Evolutionary conservation across 2,888 invertebrate species (phyloP).

Genomic region (Dryobotodes eremita): DNA sequence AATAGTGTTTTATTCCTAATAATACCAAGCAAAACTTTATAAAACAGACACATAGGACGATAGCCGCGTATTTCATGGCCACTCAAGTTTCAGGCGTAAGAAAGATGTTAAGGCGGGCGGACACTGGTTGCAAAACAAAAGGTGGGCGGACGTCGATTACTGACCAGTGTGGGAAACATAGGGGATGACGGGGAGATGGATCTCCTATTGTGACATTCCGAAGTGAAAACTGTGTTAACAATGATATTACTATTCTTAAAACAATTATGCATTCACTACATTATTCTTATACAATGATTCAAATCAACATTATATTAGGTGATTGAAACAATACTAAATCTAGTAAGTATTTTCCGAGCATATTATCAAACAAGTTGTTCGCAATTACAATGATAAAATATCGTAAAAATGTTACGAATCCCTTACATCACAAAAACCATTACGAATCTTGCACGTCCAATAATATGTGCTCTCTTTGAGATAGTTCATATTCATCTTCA

Average conservation of each 20-base stretch:
- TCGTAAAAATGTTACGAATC: too few relatives aligned
- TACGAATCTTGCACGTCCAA: background rate
- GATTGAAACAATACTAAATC: too few relatives aligned
- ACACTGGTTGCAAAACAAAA: conserved; percentile 53
- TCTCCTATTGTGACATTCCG: background rate
- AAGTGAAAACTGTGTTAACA: background rate
- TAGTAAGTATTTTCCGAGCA: too few relatives aligned
- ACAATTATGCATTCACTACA: too few relatives aligned
- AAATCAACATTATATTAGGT: too few relatives aligned
- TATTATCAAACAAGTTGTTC: too few relatives aligned
- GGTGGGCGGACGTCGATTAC: conserved; percentile 54
- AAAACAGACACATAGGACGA: background rate
- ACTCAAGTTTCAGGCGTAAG: conserved; percentile 28
- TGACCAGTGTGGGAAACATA: conserved; percentile 20
- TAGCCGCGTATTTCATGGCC: conserved; percentile 49
- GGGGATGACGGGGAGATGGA: conserved; percentile 17
- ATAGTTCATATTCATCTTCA: background rate
- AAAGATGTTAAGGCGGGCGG: conserved; percentile 56
- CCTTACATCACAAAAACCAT: background rate
- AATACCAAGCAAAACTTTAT: background rate
- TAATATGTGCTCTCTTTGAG: background rate
- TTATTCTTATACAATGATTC: too few relatives aligned
- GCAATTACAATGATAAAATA: too few relatives aligned
- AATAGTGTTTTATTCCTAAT: background rate
- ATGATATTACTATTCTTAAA: background rate